These are phyloP conservation scores for Bhutanitis thaidina DNA, from an alignment of 2,888 invertebrate species.

Conservation along the genomic window DNA sequence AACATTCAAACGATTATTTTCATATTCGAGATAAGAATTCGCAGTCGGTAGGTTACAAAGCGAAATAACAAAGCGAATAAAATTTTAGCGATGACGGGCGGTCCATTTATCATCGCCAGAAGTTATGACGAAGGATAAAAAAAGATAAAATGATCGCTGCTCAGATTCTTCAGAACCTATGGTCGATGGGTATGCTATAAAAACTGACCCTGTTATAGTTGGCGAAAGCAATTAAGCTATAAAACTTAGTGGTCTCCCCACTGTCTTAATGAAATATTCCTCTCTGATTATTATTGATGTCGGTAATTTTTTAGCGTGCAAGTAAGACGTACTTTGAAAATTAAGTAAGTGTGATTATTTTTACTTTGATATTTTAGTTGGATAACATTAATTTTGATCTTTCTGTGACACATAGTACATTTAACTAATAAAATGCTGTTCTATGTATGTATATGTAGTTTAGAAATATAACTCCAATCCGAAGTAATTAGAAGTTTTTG, in stretches of 20 bases:
- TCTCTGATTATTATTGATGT: constrained; percentile 61
- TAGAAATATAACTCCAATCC: too few species aligned
- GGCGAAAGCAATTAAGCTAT: constrained; percentile 74
- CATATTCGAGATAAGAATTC: constrained; percentile 24
- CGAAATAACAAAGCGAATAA: constrained; percentile 33
- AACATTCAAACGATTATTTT: constrained; percentile 17
- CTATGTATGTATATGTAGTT: too few species aligned
- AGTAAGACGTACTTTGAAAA: constrained; percentile 24
- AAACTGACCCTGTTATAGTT: constrained; percentile 72
- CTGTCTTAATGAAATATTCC: constrained; percentile 72
- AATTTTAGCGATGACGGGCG: constrained; percentile 40
- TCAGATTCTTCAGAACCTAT: constrained; percentile 49
- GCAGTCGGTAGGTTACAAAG: constrained; percentile 29
- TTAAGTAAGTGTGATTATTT: neutral
- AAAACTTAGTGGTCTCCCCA: constrained; percentile 66
- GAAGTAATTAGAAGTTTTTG: too few species aligned
- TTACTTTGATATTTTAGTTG: too few species aligned
- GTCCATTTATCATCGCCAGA: constrained; percentile 50
- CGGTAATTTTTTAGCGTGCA: constrained; percentile 47
- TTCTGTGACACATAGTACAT: too few species aligned
- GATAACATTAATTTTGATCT: too few species aligned
- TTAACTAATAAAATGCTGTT: too few species aligned
- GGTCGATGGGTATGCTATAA: constrained; percentile 55
- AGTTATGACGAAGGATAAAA: constrained; percentile 62
- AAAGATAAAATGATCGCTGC: constrained; percentile 43